These are phyloP conservation scores for Ramphastos sulfuratus DNA, from an alignment of 2,113 vertebrate species.

Conservation along the genomic window DNA sequence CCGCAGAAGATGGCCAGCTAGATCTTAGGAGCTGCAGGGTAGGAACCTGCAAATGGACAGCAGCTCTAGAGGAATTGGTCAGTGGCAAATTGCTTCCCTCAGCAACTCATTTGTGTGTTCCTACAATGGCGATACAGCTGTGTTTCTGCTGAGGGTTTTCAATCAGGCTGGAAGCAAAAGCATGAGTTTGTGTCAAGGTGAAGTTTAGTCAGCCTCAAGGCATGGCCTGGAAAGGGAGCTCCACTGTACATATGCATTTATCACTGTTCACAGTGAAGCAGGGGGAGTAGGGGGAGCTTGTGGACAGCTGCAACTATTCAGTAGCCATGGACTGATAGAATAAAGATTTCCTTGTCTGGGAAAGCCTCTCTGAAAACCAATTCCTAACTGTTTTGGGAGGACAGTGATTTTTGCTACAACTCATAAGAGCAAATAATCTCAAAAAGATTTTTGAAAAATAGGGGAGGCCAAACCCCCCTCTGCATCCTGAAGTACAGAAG, in stretches of 20 bases:
- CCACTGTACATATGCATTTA: not conserved
- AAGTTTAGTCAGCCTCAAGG: not conserved
- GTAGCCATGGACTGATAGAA: not conserved
- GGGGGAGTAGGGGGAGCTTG: not conserved
- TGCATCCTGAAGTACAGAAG: not conserved
- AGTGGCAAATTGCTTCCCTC: conserved; percentile 50
- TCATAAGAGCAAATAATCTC: not conserved
- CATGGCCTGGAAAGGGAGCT: not conserved
- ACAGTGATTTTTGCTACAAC: not conserved
- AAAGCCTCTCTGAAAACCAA: not conserved
- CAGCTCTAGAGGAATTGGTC: not conserved
- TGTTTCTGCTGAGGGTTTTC: conserved; percentile 32
- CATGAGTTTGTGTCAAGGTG: conserved; percentile 19
- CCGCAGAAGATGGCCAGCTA: not conserved
- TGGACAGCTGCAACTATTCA: not conserved
- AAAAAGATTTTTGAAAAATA: not conserved
- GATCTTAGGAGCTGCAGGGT: not conserved
- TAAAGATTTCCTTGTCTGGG: not conserved
- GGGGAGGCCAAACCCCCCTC: not conserved
- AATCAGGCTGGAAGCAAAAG: not conserved
- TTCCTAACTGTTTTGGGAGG: not conserved
- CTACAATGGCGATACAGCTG: not conserved
- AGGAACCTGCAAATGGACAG: conserved; percentile 1
- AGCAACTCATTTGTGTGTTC: conserved; percentile 46
- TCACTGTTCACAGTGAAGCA: not conserved